Evolutionary conservation across 2,113 vertebrate genomes (phyloP), one percentile per base, ranked within the genome.

Genomic region (Sterrhoptilus dennistouni): DNA sequence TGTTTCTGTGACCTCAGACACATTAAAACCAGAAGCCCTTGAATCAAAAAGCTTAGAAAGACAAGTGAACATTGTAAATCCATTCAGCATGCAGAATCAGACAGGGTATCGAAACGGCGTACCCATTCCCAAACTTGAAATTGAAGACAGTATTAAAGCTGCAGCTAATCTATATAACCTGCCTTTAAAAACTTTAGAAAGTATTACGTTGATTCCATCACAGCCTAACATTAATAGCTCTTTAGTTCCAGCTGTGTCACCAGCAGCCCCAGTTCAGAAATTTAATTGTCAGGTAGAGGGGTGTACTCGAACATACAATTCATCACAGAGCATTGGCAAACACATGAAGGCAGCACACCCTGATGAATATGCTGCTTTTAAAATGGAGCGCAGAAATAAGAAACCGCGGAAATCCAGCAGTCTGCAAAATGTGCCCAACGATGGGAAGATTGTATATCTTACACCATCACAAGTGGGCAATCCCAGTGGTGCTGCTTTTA

Each of bases 291-390:
- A 99, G 28, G 98, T 98, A 42, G 98, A 98, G 52, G 98, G 98
- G 2, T 99, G 99, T 83, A 98, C 98, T 75, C 98, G 99, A 90
- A 98, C 98, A 1, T 99, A 99, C 88, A 99, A 99, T 96, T 99
- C 98, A 3, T 98, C 98, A 24, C 98, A 99, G 89, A 99, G 98
- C 96, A 99, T 99, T 83, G 98, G 98, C 75, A 99, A 99, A 93
- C 99, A 99, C 87, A 99, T 99, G 99, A 99, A 99, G 96, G 98
- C 98, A 5, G 97, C 97, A 45, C 99, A 99, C 87, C 98, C 99
- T 44, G 99, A 99, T 36, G 99, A 99, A 76, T 99, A 99, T 17
- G 98, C 98, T 45, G 97, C 98, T 64, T 99, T 99, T 98, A 99
- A 99, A 97, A 95, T 98, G 81, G 96, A 98, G 18, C 97, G 98